Base-by-base conservation (phyloP, 1,140 invertebrate species). In the Riptortus pedestris region DNA sequence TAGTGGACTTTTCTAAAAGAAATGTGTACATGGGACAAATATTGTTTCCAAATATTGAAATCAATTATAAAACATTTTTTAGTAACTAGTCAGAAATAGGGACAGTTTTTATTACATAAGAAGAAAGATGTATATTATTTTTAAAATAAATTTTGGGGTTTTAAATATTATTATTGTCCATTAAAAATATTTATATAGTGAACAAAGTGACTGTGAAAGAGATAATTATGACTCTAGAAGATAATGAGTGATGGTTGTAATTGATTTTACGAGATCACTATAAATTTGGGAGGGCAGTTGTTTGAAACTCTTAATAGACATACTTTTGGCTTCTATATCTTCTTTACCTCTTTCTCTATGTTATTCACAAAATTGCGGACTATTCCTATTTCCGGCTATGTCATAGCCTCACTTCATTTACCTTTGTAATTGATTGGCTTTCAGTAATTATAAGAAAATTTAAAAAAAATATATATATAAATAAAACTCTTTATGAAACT, bases 401-500 rank as follows among this genome's bases (percentile, higher is more conserved):
- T 24, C 18, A 24, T 55, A 55, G 51, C 51, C 51, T 55, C 51
- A 55, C 51, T 55, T 55, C 51, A 55, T 55, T 38, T 55, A 55
- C 51, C 24, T 55, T 55, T 24, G 24, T 55, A 26, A 55, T 55
- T 55, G 24, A 55, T 55, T 55, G 51, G 51, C 51, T 55, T 55
- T 55, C 51, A 55, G 26, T 55, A 55, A 55, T 24, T 55, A 55
- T 55, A 55, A 55, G 24, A 24, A 26, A 24, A 24, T 55, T 55
- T 24, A 55, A 24, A 26, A 55, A 24, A 55, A 24, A 55, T 55
- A 55, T 55, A 24, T 55, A 55, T 55, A 55, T 38, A 55, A 55
- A 55, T 55, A 55, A 22, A 55, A 24, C 22, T 55, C 18, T 55
- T 55, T 55, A 55, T 24, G 24, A 55, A 47, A 55, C 20, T 55